phyloP scores from a whole-genome alignment of 1,140 invertebrate species.

The Eciton burchellii region DNA sequence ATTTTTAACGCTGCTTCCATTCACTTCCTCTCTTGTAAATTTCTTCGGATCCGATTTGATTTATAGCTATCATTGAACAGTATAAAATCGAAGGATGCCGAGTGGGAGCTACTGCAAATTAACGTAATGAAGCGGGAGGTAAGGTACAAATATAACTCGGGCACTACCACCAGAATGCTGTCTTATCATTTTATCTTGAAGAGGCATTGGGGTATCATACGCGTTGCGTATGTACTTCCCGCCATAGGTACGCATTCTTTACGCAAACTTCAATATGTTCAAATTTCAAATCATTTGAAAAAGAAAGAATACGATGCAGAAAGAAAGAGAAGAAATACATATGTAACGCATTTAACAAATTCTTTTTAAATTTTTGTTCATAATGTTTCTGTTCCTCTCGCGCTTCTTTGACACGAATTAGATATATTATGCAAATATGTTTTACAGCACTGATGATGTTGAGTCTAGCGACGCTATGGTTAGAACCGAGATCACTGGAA shows the following conservation, averaged over 20 bases:
- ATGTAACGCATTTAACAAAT: no score
- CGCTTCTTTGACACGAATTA: neutral
- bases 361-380: no score
- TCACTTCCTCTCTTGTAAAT: neutral
- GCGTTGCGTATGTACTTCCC: slow-evolving; percentile 78
- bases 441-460: slow-evolving; percentile 83
- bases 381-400: neutral
- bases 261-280: neutral
- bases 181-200: slow-evolving; percentile 80
- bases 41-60: neutral
- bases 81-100: slow-evolving; percentile 66
- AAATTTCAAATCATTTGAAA: neutral
- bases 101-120: slow-evolving; percentile 81
- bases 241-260: slow-evolving; percentile 80
- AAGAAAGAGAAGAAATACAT: no score
- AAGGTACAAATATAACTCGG: slow-evolving; percentile 67
- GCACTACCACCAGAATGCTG: slow-evolving; percentile 80
- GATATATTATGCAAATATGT: neutral
- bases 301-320: no score
- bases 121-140: slow-evolving; percentile 45
- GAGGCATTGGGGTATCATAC: slow-evolving; percentile 76
- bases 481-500: slow-evolving; percentile 82
- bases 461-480: slow-evolving; percentile 83
- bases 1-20: neutral
- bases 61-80: slow-evolving; percentile 60